These are phyloP conservation scores for Geodia barretti DNA, from an alignment of 37 sponge, comb jelly and placozoan species.

Conservation along the genomic window DNA sequence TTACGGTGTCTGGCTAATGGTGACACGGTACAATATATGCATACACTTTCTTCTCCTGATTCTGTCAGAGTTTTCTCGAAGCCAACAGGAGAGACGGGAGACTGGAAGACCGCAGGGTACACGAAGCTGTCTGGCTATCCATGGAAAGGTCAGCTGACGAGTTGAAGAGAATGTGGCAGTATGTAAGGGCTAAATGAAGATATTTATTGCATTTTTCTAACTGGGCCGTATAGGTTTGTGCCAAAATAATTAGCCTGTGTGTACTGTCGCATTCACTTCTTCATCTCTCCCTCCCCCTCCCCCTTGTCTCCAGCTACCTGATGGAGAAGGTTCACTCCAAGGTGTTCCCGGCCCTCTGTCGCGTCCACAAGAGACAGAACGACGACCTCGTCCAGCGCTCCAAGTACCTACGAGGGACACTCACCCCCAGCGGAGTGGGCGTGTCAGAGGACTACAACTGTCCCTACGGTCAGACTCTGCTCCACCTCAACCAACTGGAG, in stretches of 20 bases:
- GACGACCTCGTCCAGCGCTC: constrained; percentile 23
- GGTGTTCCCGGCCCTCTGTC: constrained; percentile 49
- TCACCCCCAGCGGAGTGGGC: constrained; percentile 41
- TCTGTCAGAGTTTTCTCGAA: constrained; percentile 15
- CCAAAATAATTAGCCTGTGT: no score
- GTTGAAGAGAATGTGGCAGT: no score
- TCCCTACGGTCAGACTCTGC: constrained; percentile 27
- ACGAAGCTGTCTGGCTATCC: constrained; percentile 41
- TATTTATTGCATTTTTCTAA: no score
- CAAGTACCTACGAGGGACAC: background rate
- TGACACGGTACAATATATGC: no score
- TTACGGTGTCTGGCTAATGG: no score
- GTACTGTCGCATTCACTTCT: no score
- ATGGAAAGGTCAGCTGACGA: constrained; percentile 27
- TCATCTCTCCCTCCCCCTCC: constrained; percentile 20
- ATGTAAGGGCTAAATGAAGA: no score
- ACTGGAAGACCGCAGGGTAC: constrained; percentile 35
- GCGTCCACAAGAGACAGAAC: constrained; percentile 27
- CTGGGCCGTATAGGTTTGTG: no score
- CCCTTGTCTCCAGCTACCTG: constrained; percentile 31
- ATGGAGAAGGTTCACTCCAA: constrained; percentile 48
- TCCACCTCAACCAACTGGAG: constrained; percentile 9
- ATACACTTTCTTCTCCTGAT: background rate
- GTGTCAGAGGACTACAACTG: constrained; percentile 48
- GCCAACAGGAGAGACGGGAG: constrained; percentile 28